Percentiles rank a stretch among this genome's conserved stretches.
Evolutionary conservation across 2,888 invertebrate species (phyloP).

Genomic region (Sialis lutaria): DNA sequence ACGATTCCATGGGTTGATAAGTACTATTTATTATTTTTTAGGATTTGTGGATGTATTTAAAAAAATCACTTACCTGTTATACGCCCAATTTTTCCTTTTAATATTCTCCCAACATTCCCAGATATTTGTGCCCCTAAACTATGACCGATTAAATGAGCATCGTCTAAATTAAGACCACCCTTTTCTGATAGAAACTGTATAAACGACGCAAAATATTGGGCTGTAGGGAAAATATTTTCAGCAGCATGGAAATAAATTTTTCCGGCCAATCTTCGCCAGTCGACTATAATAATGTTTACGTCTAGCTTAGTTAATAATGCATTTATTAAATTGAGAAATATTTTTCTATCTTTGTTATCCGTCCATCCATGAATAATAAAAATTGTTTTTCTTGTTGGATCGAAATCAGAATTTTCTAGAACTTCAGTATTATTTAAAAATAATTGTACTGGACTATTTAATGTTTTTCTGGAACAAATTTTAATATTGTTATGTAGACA

Average conservation of each 20-base stretch:
- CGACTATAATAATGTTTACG: conserved; percentile 6
- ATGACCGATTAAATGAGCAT: conserved; percentile 7
- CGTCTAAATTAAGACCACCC: conserved; percentile 1
- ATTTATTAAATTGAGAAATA: conserved; percentile 6
- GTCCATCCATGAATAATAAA: conserved; percentile 10
- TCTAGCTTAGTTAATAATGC: conserved; percentile 5
- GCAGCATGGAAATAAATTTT: neutral
- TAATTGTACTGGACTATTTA: no score
- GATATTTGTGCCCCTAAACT: conserved; percentile 7
- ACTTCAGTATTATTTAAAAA: no score
- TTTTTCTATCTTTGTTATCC: conserved; percentile 9
- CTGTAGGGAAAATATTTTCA: neutral
- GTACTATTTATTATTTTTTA: no score
- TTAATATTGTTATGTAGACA: no score
- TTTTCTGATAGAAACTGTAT: neutral
- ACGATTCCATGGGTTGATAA: no score
- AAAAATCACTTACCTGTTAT: conserved; percentile 9
- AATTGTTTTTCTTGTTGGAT: conserved; percentile 5
- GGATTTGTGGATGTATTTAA: no score
- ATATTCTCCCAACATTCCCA: conserved; percentile 2
- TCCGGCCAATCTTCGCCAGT: conserved; percentile 6
- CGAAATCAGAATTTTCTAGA: conserved; percentile 6
- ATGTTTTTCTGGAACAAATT: no score
- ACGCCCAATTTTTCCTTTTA: conserved; percentile 9
- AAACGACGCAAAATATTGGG: neutral